Evolutionary conservation across 2,113 vertebrate genomes (phyloP).

Genomic region (Atractosteus spatula): DNA sequence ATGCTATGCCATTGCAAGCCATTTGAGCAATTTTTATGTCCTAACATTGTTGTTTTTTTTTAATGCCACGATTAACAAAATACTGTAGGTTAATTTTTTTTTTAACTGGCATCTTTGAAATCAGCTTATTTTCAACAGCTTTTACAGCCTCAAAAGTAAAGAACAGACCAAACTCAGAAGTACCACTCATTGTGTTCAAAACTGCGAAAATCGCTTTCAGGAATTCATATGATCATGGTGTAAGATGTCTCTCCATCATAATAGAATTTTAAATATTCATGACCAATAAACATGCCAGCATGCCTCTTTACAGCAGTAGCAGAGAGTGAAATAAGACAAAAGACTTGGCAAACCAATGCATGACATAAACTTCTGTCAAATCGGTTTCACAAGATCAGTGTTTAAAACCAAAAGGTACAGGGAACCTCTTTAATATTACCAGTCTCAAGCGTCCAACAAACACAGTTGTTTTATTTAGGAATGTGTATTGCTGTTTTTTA

Average conservation of each 20-base stretch:
- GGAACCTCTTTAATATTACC: conserved; percentile 20
- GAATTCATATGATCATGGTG: conserved; percentile 40
- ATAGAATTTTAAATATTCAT: conserved; percentile 54
- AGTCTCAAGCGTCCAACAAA: neutral
- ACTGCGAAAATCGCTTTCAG: conserved; percentile 30
- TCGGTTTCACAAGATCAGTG: conserved; percentile 9
- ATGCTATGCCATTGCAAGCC: too few relatives aligned
- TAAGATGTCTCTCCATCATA: conserved; percentile 45
- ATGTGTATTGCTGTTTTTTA: conserved; percentile 9
- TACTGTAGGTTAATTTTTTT: too few relatives aligned
- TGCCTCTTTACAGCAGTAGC: conserved; percentile 25
- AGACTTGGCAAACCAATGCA: conserved; percentile 25
- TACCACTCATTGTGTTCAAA: too few relatives aligned
- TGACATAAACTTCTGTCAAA: conserved; percentile 22
- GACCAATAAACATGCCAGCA: conserved; percentile 43
- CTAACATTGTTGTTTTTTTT: too few relatives aligned
- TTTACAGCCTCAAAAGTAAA: too few relatives aligned
- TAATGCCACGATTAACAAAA: too few relatives aligned
- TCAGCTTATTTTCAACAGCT: too few relatives aligned
- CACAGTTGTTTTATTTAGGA: conserved; percentile 13
- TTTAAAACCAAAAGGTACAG: conserved; percentile 14
- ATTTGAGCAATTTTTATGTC: too few relatives aligned
- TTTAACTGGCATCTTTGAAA: too few relatives aligned
- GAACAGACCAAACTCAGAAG: too few relatives aligned
- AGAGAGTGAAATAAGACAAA: conserved; percentile 42